Evolutionary conservation across 2,113 vertebrate species (phyloP).

Genomic region (Gasterosteus aculeatus): DNA sequence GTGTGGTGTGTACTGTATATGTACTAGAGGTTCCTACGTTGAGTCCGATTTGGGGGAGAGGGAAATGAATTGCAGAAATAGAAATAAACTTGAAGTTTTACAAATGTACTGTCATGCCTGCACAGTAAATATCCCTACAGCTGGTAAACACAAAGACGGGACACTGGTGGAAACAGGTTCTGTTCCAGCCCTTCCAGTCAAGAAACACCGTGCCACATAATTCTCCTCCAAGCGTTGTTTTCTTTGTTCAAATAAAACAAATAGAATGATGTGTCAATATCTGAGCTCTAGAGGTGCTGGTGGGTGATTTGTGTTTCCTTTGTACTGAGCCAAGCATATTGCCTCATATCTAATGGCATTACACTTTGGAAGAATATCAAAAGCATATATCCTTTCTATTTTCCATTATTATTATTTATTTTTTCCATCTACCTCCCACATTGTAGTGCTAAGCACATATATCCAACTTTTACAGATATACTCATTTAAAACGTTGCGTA

Average conservation of each 20-base stretch:
- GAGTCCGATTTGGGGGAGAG: neutral
- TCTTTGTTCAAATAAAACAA: conserved; percentile 6
- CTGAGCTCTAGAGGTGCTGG: conserved; percentile 4
- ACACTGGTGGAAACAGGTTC: neutral
- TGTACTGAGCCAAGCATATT: neutral
- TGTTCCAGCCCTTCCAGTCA: neutral
- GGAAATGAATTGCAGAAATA: neutral
- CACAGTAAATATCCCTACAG: neutral
- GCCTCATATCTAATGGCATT: neutral
- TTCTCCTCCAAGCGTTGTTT: neutral
- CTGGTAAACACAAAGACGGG: neutral
- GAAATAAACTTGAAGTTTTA: neutral
- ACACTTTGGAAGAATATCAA: neutral
- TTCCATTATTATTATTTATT: neutral
- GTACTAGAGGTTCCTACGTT: neutral
- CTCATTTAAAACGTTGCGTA: neutral
- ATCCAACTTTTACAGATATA: neutral
- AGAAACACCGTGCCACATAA: neutral
- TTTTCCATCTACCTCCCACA: neutral
- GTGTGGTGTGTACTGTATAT: conserved; percentile 3
- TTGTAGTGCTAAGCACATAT: neutral
- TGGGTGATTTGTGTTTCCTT: conserved; percentile 4
- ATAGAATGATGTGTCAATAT: neutral
- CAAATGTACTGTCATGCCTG: neutral
- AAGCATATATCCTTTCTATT: neutral